Conservation (phyloP, 2,888 invertebrate species). For the Eupithecia centaureata region DNA sequence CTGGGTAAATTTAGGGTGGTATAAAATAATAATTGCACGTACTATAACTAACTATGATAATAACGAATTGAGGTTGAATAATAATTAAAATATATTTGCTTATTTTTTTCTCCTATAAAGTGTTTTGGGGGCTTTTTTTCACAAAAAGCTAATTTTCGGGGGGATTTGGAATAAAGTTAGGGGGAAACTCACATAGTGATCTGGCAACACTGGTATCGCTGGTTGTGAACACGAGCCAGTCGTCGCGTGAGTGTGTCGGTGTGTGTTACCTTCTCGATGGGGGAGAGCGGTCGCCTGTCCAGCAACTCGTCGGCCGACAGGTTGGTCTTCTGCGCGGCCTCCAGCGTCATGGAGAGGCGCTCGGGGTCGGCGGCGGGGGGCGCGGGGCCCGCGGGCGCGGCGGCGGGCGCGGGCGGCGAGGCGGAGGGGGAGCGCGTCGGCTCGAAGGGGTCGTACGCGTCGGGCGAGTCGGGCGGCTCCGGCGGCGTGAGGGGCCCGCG, state of each 20-base stretch:
- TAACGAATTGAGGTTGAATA: too few species aligned
- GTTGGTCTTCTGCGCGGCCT: conserved; percentile 79
- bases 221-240: too few species aligned
- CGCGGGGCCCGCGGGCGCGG: conserved; percentile 27
- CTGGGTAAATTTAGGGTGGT: too few species aligned
- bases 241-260: not conserved
- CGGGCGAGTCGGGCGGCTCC: conserved; percentile 85
- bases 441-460: conserved; percentile 96
- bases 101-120: too few species aligned
- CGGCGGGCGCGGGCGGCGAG: conserved; percentile 71
- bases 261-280: conserved; percentile 80
- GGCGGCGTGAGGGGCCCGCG: conserved; percentile 88
- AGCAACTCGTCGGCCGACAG: conserved; percentile 77
- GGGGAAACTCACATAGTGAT: too few species aligned
- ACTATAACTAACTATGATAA: too few species aligned
- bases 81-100: too few species aligned
- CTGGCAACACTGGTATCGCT: too few species aligned
- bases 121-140: too few species aligned
- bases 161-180: too few species aligned
- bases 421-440: conserved; percentile 92
- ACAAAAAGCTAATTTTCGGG: too few species aligned
- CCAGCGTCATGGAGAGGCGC: conserved; percentile 68
- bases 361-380: conserved; percentile 73
- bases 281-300: conserved; percentile 79
- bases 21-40: too few species aligned